Evolutionary conservation across 2,888 invertebrate genomes (phyloP).

Genomic region (Allolobophora icterica): DNA sequence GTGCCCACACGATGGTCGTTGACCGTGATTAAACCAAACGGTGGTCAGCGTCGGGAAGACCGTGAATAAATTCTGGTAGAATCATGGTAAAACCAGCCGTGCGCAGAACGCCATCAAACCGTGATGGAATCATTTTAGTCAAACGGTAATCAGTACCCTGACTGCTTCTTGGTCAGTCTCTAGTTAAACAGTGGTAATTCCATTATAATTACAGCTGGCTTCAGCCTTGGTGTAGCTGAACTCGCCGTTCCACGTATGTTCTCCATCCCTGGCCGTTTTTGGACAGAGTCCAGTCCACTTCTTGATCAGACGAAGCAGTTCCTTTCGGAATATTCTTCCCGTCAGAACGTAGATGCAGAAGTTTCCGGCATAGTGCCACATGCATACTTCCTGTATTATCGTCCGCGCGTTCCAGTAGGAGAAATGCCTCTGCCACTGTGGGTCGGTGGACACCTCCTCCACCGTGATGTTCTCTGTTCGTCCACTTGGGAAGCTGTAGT

Average conservation of each 20-base stretch:
- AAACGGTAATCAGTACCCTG: neutral
- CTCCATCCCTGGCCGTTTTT: neutral
- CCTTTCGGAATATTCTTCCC: slow-evolving; percentile 61
- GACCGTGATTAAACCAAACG: too few species aligned
- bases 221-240: slow-evolving; percentile 23
- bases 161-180: neutral
- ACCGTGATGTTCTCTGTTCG: slow-evolving; percentile 49
- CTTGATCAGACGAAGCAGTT: slow-evolving; percentile 53
- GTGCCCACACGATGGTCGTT: too few species aligned
- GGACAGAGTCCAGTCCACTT: slow-evolving; percentile 8
- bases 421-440: slow-evolving; percentile 56
- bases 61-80: too few species aligned
- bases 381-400: slow-evolving; percentile 56
- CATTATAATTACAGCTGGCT: slow-evolving; percentile 8
- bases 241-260: neutral
- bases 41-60: too few species aligned
- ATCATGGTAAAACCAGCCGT: too few species aligned
- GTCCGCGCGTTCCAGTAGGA: slow-evolving; percentile 54
- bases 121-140: neutral
- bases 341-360: slow-evolving; percentile 62
- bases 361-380: slow-evolving; percentile 61
- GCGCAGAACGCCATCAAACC: neutral
- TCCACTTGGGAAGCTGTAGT: slow-evolving; percentile 51
- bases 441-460: slow-evolving; percentile 52
- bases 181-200: neutral